A percentile compares a stretch with the other conserved stretches of the same genome.
These are phyloP conservation scores for Bos taurus DNA, from an alignment of 2,113 vertebrate genomes.

Conservation along the genomic window DNA sequence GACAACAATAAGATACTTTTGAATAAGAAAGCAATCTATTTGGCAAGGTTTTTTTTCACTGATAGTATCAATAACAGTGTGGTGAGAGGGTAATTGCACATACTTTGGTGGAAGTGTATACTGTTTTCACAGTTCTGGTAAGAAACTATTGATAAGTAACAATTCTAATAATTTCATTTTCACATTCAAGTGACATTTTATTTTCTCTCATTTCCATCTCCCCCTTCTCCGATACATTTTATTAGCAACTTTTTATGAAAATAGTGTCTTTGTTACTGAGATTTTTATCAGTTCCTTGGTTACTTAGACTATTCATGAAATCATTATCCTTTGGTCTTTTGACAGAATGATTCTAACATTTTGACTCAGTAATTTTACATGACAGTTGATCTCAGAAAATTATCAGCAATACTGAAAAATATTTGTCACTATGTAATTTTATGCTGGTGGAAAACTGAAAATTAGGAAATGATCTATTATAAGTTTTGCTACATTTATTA, in stretches of 20 bases:
- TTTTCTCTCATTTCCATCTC: background rate
- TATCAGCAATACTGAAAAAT: background rate
- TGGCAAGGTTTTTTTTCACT: background rate
- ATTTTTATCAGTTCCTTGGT: constrained; percentile 25
- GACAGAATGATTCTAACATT: background rate
- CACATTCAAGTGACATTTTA: constrained; percentile 27
- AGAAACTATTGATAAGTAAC: background rate
- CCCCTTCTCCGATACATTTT: background rate
- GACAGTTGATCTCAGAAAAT: background rate
- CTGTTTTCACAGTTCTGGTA: background rate
- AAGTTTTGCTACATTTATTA: background rate
- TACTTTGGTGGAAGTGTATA: background rate
- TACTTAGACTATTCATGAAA: constrained; percentile 2
- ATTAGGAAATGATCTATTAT: background rate
- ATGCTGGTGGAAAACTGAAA: background rate
- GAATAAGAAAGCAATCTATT: background rate
- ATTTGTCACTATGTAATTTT: background rate
- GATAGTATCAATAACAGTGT: background rate
- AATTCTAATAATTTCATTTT: background rate
- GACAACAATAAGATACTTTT: background rate
- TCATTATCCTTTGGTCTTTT: constrained; percentile 36
- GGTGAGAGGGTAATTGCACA: background rate
- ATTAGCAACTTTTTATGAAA: constrained; percentile 28
- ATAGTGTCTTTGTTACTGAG: constrained; percentile 10
- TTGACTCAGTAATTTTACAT: background rate